Conservation (phyloP, 2,797 vertebrate species). For the Amblyopsis hoosieri region DNA sequence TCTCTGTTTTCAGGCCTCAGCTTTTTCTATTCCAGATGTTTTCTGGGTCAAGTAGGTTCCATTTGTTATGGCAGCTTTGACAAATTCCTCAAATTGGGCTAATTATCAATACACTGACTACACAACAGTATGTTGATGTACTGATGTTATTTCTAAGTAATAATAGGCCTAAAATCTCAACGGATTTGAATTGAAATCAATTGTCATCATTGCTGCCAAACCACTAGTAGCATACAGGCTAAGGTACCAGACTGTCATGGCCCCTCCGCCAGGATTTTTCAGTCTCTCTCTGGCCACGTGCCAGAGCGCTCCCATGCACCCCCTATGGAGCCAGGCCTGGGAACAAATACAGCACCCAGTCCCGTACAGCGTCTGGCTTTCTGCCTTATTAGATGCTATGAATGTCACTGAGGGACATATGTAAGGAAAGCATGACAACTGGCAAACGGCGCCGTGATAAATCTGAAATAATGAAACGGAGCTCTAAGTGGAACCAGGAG, state of each 20-base stretch:
- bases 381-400: conserved; percentile 65
- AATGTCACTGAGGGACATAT: conserved; percentile 53
- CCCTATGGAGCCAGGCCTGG: conserved; percentile 33
- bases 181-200: no score
- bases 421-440: conserved; percentile 61
- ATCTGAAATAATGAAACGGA: conserved; percentile 80
- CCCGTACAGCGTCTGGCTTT: conserved; percentile 51
- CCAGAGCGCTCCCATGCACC: conserved; percentile 32
- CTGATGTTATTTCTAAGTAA: no score
- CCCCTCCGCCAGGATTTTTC: conserved; percentile 7
- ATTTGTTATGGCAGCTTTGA: conserved; percentile 10
- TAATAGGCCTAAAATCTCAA: no score
- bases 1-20: conserved; percentile 19
- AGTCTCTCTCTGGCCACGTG: conserved; percentile 29
- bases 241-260: conserved; percentile 1
- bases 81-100: no score
- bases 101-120: no score
- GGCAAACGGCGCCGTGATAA: conserved; percentile 74
- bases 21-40: neutral
- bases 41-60: conserved; percentile 3
- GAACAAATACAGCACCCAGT: conserved; percentile 56
- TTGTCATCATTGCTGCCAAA: neutral
- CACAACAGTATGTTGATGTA: no score
- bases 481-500: conserved; percentile 77
- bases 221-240: neutral